phyloP scores from a whole-genome alignment of 23 tunicate species.

The Clavelina lepadiformis region DNA sequence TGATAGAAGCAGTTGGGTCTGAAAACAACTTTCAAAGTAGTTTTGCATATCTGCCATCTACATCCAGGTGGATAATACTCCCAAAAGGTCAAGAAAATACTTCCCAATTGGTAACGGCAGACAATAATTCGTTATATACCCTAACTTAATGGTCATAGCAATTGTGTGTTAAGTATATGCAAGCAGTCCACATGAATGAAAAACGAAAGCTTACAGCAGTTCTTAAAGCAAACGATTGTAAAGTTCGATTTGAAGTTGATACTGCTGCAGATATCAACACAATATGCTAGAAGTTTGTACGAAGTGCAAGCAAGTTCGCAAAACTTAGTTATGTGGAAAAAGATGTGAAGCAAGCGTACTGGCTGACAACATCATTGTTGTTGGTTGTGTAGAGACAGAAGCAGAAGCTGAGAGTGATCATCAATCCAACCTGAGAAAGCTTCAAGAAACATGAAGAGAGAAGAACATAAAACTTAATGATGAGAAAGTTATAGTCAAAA shows the following conservation, averaged over 20 bases:
- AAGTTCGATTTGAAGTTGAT: constrained; percentile 15
- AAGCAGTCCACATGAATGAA: not conserved
- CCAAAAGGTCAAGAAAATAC: constrained; percentile 3
- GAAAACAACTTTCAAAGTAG: constrained; percentile 18
- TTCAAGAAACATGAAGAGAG: constrained; percentile 5
- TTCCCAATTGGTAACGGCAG: not conserved
- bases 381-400: constrained; percentile 11
- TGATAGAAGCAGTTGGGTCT: constrained; percentile 1
- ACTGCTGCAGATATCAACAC: constrained; percentile 30
- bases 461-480: constrained; percentile 20
- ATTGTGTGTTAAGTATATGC: constrained; percentile 17
- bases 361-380: constrained; percentile 21
- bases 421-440: not conserved
- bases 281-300: constrained; percentile 12
- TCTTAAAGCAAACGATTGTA: constrained; percentile 2
- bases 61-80: constrained; percentile 9
- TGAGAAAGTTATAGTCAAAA: constrained; percentile 7
- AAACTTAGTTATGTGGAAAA: constrained; percentile 24
- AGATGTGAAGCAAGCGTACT: constrained; percentile 30
- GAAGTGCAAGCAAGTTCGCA: constrained; percentile 8
- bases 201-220: constrained; percentile 18
- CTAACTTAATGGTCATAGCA: no score
- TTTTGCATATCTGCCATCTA: constrained; percentile 19
- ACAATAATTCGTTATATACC: constrained; percentile 4
- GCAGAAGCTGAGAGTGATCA: constrained; percentile 16